Percentiles rank a stretch among this genome's conserved stretches.
phyloP scores from a whole-genome alignment of 2,113 vertebrate species.

The Ancistrus triradiatus region DNA sequence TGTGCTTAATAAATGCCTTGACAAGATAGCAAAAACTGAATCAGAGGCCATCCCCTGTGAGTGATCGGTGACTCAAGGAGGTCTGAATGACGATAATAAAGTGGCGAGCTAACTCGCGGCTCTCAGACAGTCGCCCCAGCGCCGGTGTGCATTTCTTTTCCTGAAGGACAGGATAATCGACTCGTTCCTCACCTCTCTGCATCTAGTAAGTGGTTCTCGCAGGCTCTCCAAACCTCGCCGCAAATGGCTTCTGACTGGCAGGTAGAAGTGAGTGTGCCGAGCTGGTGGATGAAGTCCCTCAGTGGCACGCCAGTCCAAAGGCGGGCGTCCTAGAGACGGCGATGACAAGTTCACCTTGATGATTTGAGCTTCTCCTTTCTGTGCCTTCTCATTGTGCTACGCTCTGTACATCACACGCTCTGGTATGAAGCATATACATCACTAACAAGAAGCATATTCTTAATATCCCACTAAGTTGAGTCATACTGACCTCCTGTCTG shows the following conservation, averaged over 20 bases:
- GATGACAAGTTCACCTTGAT: background rate
- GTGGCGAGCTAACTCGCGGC: background rate
- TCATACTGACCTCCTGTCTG: too few species aligned
- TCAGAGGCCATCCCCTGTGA: constrained; percentile 3
- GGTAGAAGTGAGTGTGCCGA: background rate
- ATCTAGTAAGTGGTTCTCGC: constrained; percentile 11
- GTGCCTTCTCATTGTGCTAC: too few species aligned
- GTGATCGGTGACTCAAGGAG: constrained; percentile 18
- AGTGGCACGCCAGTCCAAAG: constrained; percentile 4
- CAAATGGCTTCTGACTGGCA: constrained; percentile 30
- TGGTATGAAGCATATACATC: too few species aligned
- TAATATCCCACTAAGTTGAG: too few species aligned
- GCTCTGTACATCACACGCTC: too few species aligned
- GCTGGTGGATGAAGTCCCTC: constrained; percentile 36
- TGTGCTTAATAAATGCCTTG: too few species aligned
- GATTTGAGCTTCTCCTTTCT: too few species aligned
- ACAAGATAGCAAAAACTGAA: too few species aligned
- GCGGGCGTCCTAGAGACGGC: too few species aligned
- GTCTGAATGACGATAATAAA: constrained; percentile 28
- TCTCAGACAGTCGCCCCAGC: background rate
- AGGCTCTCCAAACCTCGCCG: background rate
- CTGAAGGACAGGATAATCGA: constrained; percentile 47
- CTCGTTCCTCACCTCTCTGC: constrained; percentile 33
- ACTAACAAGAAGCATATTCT: too few species aligned
- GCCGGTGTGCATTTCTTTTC: background rate